Conservation (phyloP, 2,113 vertebrate genomes). For the Xiphophorus maculatus region DNA sequence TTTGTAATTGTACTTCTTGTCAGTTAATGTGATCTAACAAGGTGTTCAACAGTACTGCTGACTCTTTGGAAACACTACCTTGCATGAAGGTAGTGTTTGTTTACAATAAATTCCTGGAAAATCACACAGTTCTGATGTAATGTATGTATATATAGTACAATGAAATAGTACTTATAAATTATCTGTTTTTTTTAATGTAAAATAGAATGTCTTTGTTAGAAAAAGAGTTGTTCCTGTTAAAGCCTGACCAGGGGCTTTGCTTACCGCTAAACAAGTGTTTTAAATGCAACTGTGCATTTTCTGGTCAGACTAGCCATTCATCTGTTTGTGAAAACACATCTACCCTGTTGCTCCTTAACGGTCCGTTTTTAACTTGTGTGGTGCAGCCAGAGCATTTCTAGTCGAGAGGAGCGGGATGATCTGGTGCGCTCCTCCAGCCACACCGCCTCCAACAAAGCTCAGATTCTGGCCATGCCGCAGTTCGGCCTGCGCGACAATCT, state of each 20-base stretch:
- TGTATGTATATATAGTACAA: slow-evolving; percentile 1
- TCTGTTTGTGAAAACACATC: slow-evolving; percentile 7
- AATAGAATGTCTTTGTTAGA: too few species aligned
- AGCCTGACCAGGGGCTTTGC: neutral
- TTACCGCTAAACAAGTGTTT: neutral
- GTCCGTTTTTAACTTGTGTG: slow-evolving; percentile 4
- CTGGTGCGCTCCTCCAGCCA: slow-evolving; percentile 82
- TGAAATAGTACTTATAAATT: too few species aligned
- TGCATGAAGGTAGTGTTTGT: slow-evolving; percentile 14
- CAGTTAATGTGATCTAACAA: neutral
- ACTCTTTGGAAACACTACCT: neutral
- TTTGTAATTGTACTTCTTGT: neutral
- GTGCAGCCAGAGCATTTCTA: slow-evolving; percentile 79
- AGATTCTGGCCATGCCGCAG: slow-evolving; percentile 86
- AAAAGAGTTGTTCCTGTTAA: neutral
- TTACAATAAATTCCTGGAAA: slow-evolving; percentile 48
- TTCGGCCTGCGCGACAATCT: slow-evolving; percentile 90
- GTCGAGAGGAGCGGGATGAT: slow-evolving; percentile 80
- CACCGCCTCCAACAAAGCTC: slow-evolving; percentile 83
- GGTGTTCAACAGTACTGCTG: neutral
- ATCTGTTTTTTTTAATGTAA: too few species aligned
- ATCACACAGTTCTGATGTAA: slow-evolving; percentile 17
- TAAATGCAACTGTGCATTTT: neutral
- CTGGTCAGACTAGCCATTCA: neutral
- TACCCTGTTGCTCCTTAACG: neutral